Conservation (phyloP, 2,797 vertebrate species). For the Avahi laniger region DNA sequence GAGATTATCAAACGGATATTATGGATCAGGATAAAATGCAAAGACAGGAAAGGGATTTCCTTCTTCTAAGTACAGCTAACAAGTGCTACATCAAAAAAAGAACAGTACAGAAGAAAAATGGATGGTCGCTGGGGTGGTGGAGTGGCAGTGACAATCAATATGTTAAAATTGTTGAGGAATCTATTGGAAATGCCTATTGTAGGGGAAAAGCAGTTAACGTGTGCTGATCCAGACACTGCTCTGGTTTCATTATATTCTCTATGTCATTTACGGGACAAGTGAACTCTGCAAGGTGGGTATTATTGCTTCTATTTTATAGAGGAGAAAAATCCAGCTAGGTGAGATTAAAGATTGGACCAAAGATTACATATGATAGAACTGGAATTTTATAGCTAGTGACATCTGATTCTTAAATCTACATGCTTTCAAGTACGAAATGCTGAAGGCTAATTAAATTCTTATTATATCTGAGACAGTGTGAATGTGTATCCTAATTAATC, state of each 20-base stretch:
- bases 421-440: neutral
- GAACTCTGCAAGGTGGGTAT: neutral
- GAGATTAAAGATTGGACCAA: neutral
- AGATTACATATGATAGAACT: neutral
- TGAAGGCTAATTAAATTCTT: neutral
- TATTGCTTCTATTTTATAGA: neutral
- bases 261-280: neutral
- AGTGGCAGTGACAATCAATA: neutral
- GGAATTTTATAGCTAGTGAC: neutral
- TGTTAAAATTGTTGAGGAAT: neutral
- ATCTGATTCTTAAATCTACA: neutral
- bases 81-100: neutral
- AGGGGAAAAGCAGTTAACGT: neutral
- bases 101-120: neutral
- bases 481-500: neutral
- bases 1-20: neutral
- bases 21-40: neutral
- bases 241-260: neutral
- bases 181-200: neutral
- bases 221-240: neutral
- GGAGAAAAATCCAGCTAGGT: neutral
- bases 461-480: neutral
- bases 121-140: neutral
- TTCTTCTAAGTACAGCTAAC: neutral
- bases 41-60: neutral